Percentiles rank a stretch among this genome's conserved stretches.
Conservation (phyloP, 2,888 invertebrate species). For the Cerastoderma edule region DNA sequence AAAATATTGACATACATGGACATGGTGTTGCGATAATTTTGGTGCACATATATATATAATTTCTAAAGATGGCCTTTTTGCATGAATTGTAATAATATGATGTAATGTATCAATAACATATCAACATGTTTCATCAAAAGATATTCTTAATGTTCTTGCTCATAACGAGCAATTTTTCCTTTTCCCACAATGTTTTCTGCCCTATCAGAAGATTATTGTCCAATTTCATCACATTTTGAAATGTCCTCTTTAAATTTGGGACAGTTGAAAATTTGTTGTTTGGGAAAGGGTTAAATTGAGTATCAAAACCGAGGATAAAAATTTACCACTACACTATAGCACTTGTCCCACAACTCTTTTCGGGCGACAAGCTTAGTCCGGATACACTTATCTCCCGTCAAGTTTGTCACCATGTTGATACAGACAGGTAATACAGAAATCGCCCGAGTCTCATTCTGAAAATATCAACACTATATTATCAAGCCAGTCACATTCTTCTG, state of each 20-base stretch:
- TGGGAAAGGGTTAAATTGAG: background rate
- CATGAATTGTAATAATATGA: too few species aligned
- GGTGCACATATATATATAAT: too few species aligned
- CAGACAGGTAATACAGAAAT: conserved; percentile 66
- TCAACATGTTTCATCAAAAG: background rate
- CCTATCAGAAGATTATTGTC: background rate
- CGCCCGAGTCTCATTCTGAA: conserved; percentile 56
- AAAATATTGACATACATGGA: too few species aligned
- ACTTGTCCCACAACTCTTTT: conserved; percentile 71
- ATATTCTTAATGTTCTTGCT: background rate
- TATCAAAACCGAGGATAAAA: background rate
- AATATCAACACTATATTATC: too few species aligned
- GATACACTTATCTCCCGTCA: conserved; percentile 71
- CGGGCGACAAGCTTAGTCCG: conserved; percentile 68
- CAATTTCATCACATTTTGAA: background rate
- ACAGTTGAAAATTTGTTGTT: background rate
- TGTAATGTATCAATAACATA: too few species aligned
- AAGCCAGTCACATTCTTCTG: too few species aligned
- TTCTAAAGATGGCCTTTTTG: too few species aligned
- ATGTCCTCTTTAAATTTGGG: background rate
- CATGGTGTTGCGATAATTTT: too few species aligned
- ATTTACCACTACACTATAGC: conserved; percentile 72
- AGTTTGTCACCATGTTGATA: conserved; percentile 73
- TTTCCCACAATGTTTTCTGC: background rate
- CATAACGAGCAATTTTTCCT: background rate